Evolutionary conservation across 64 coral and sea anemone species (phyloP), one percentile per base, ranked within the genome.

Genomic region (Stylophora pistillata): DNA sequence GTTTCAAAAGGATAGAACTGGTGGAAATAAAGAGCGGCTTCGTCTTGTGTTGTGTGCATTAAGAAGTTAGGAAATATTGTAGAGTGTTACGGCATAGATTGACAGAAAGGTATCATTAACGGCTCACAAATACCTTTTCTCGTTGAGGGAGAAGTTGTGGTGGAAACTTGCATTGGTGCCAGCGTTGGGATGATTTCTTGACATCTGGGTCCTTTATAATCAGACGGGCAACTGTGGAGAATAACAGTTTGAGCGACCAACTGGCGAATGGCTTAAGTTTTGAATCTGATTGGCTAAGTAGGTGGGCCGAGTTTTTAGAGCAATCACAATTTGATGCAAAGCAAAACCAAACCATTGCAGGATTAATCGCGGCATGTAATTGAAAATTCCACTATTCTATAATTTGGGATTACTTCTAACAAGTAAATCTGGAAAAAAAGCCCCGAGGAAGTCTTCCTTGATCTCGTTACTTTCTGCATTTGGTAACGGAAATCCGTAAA

Each of bases 41-140:
- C 71, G 12, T 66, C 41, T 32, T 91, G 81, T n/a, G 72, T 56
- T 52, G 30, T 57, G 74, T 91, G 89, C 17, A 76, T 65, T 41
- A 91, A 68, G 13, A 60, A 64, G 72, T 86, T 91, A 32, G 89
- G 89, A 77, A 91, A 86, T 15, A 73, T 64, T 16, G 89, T 85
- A 60, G 63, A 55, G 55, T 77, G 77, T 27, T 91, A 91, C 16
- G 54, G 66, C 14, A 85, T n/a, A 61, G 30, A 53, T 23, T 58
- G 27, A 57, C 89, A 91, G 4, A 91, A 30, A 63, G 81, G 80
- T 5, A 83, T 91, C 2, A 15, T 54, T 59, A 91, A 74, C 86
- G 34, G 25, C 21, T 83, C 89, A 68, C 89, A 91, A 16, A 1
- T 53, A 0, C 1, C 18, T 18, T 52, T 32, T 41, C n/a, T 63